These are phyloP conservation scores for Mycalesis mineus DNA, from an alignment of 2,888 invertebrate genomes.

Conservation along the genomic window DNA sequence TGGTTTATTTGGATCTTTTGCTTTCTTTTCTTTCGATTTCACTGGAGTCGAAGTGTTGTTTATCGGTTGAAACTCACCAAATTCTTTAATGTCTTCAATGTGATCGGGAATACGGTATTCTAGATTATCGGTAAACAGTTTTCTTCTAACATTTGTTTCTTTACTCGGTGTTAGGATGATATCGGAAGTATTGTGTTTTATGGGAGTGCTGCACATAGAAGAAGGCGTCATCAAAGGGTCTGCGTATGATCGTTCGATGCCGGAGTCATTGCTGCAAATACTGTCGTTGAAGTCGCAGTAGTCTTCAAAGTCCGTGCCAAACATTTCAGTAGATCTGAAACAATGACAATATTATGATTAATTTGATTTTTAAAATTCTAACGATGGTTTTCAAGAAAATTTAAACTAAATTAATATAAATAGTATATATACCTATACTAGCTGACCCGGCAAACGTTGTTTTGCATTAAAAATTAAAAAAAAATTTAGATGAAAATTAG, in stretches of 20 bases:
- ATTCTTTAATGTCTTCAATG: slow-evolving; percentile 47
- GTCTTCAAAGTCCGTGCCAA: slow-evolving; percentile 61
- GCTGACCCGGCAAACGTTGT: too few relatives aligned
- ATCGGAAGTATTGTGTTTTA: slow-evolving; percentile 55
- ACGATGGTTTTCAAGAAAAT: too few relatives aligned
- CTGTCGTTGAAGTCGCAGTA: slow-evolving; percentile 74
- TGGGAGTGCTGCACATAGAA: slow-evolving; percentile 48
- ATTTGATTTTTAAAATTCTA: too few relatives aligned
- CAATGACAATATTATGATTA: slow-evolving; percentile 7
- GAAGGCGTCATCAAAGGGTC: slow-evolving; percentile 48
- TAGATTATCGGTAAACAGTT: slow-evolving; percentile 63
- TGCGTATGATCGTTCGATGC: slow-evolving; percentile 81
- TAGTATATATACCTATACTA: too few relatives aligned
- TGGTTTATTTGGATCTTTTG: slow-evolving; percentile 72
- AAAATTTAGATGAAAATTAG: too few relatives aligned
- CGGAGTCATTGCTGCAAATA: slow-evolving; percentile 85
- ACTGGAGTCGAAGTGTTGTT: slow-evolving; percentile 25
- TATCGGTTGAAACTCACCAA: slow-evolving; percentile 34
- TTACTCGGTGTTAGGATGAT: slow-evolving; percentile 58
- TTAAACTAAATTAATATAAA: too few relatives aligned
- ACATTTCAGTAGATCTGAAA: slow-evolving; percentile 53
- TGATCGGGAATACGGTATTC: slow-evolving; percentile 45
- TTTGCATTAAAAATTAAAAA: too few relatives aligned
- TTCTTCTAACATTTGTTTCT: slow-evolving; percentile 57
- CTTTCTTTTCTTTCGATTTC: slow-evolving; percentile 48